Evolutionary conservation across 2,113 vertebrate genomes (phyloP).

Genomic region (Genyomyrus donnyi): DNA sequence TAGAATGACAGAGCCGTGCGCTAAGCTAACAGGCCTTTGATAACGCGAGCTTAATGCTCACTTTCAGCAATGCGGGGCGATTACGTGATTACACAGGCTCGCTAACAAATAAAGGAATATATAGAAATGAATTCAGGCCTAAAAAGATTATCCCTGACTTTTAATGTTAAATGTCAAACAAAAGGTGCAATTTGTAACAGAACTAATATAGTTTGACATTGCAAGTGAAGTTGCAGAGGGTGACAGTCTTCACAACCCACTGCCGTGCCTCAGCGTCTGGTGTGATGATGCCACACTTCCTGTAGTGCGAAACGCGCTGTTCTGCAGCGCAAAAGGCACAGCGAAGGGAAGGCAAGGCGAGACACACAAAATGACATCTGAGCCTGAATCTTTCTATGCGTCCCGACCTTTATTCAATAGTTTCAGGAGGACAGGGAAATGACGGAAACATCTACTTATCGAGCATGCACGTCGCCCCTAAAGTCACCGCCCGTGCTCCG

Average conservation of each 20-base stretch:
- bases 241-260: not conserved
- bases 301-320: not conserved
- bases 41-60: not conserved
- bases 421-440: not conserved
- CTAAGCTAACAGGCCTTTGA: not conserved
- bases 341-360: not conserved
- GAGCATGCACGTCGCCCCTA: not conserved
- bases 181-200: not conserved
- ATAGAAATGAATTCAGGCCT: not conserved
- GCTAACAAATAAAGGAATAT: not conserved
- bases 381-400: not conserved
- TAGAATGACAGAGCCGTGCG: not conserved
- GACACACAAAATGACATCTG: not conserved
- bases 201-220: not conserved
- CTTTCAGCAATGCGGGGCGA: not conserved
- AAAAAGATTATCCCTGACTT: not conserved
- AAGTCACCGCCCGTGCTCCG: not conserved
- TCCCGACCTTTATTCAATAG: not conserved
- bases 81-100: not conserved
- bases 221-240: not conserved
- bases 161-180: not conserved
- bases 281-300: not conserved
- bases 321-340: not conserved
- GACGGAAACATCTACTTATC: not conserved
- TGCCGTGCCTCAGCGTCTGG: not conserved